phyloP scores from a whole-genome alignment of 1,140 invertebrate species.

The Lutraria rhynchaena region DNA sequence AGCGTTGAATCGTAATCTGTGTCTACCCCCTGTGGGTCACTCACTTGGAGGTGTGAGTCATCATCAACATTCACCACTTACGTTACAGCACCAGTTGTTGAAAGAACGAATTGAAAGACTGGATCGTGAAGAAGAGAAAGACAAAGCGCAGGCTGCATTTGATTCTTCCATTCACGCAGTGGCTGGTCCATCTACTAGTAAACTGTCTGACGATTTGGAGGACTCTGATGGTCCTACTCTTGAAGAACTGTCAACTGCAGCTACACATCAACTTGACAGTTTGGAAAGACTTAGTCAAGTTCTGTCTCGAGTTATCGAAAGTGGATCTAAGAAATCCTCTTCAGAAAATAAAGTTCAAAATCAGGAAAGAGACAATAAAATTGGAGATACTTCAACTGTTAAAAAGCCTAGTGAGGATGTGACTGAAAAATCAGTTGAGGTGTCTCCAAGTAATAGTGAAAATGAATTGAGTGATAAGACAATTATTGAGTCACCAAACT shows the following conservation, averaged over 20 bases:
- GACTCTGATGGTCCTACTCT: constrained; percentile 39
- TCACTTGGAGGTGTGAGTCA: constrained; percentile 57
- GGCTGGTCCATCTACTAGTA: constrained; percentile 25
- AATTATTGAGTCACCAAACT: constrained; percentile 17
- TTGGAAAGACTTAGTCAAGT: constrained; percentile 48
- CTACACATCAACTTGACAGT: constrained; percentile 48
- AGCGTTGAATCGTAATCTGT: constrained; percentile 78
- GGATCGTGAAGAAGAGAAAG: constrained; percentile 47
- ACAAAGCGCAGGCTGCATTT: constrained; percentile 35
- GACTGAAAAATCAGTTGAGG: constrained; percentile 20
- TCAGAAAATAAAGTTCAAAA: constrained; percentile 29
- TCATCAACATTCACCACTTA: constrained; percentile 27
- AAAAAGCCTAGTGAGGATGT: not conserved
- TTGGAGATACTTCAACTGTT: constrained; percentile 27
- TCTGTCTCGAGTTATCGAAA: constrained; percentile 47
- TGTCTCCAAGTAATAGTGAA: constrained; percentile 1
- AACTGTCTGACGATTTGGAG: constrained; percentile 38
- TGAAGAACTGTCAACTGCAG: constrained; percentile 47
- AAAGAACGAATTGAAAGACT: constrained; percentile 51
- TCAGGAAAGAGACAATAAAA: constrained; percentile 27
- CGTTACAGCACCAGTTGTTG: constrained; percentile 43
- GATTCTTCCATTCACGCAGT: constrained; percentile 32
- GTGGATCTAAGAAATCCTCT: not conserved
- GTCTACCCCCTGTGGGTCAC: constrained; percentile 80
- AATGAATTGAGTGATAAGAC: constrained; percentile 11